Percentiles rank a stretch among this genome's conserved stretches.
Evolutionary conservation across 2,888 invertebrate species (phyloP).

Genomic region (Tipula helvola): DNA sequence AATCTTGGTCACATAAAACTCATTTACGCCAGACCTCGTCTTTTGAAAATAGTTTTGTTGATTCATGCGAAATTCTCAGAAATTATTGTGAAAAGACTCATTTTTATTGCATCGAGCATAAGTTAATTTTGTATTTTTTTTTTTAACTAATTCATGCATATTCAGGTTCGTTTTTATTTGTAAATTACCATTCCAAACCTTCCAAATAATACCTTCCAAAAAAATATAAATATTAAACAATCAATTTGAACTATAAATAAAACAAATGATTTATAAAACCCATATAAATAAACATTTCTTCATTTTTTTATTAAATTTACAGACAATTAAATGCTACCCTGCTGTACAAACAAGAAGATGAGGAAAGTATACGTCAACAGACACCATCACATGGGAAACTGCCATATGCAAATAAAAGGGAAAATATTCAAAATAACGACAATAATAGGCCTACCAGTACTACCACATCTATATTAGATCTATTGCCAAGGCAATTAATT

Average conservation of each 20-base stretch:
- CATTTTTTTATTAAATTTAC: conserved; percentile 15
- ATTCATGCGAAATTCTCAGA: too few species aligned
- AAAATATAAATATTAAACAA: not conserved
- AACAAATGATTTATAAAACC: too few species aligned
- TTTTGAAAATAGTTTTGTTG: too few species aligned
- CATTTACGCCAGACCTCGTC: too few species aligned
- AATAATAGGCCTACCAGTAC: not conserved
- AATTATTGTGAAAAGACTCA: too few species aligned
- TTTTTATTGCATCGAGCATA: too few species aligned
- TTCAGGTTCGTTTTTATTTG: too few species aligned
- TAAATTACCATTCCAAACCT: too few species aligned
- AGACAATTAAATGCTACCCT: conserved; percentile 35
- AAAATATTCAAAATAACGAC: not conserved
- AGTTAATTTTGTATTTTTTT: too few species aligned
- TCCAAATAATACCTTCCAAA: not conserved
- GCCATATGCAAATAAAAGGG: not conserved
- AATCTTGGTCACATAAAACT: too few species aligned
- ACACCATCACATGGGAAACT: not conserved
- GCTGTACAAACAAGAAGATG: not conserved
- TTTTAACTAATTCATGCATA: too few species aligned
- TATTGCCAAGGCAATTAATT: conserved; percentile 34
- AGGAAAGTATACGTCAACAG: not conserved
- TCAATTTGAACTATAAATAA: not conserved
- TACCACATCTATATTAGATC: conserved; percentile 25
- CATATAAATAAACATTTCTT: not conserved